Evolutionary conservation across 2,797 vertebrate species (phyloP).

Genomic region (Lates japonicus): DNA sequence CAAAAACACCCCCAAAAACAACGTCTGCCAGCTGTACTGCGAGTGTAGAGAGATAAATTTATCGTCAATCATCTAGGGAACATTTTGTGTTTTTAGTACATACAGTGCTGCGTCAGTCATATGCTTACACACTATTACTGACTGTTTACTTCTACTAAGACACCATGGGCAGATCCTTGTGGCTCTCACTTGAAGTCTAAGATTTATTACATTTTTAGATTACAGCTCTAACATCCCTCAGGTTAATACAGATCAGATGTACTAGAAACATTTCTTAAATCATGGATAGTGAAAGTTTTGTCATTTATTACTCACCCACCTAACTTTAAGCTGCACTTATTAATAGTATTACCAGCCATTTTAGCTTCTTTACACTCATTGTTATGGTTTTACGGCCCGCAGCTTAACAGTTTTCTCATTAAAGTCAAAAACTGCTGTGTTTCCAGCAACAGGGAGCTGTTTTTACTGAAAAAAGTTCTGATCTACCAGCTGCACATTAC

Average conservation of each 20-base stretch:
- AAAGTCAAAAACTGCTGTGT: too few species aligned
- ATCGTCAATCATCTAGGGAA: slow-evolving; percentile 21
- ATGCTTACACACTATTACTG: not conserved
- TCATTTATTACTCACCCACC: not conserved
- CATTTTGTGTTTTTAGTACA: slow-evolving; percentile 20
- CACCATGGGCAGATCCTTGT: not conserved
- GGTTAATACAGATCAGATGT: not conserved
- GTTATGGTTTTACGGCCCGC: not conserved
- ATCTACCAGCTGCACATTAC: too few species aligned
- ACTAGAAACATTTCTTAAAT: slow-evolving; percentile 1
- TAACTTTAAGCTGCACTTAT: not conserved
- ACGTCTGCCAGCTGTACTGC: slow-evolving; percentile 36
- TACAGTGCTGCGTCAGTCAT: not conserved
- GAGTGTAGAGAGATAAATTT: slow-evolving; percentile 12
- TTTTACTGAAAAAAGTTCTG: not conserved
- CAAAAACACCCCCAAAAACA: not conserved
- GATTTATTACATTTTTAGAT: not conserved
- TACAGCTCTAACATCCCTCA: not conserved
- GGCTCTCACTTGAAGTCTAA: not conserved
- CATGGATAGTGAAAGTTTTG: not conserved
- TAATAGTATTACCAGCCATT: not conserved
- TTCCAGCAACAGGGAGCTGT: not conserved
- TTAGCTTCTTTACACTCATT: not conserved
- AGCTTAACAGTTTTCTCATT: too few species aligned
- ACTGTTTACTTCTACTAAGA: slow-evolving; percentile 17